Evolutionary conservation across 2,888 invertebrate genomes (phyloP).

Genomic region (Gonocerus acuteangulatus): DNA sequence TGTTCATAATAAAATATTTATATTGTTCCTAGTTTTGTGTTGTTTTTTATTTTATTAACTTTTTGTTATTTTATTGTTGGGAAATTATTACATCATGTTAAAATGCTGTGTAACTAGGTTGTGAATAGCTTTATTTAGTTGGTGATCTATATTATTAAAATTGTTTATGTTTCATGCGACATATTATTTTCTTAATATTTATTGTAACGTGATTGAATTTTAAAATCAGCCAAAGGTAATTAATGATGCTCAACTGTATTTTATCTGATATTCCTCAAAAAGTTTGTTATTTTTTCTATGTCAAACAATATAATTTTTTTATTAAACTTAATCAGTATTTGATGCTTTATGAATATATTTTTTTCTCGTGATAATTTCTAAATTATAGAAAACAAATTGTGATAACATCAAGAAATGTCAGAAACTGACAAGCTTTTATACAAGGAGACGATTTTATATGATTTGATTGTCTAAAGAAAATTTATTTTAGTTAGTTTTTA

Average conservation of each 20-base stretch:
- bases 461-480: background rate
- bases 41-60: background rate
- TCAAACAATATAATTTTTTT: background rate
- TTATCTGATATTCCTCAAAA: background rate
- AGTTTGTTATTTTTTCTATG: background rate
- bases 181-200: slow-evolving; percentile 2
- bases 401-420: background rate
- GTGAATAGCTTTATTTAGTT: slow-evolving; percentile 21
- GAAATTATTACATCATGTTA: background rate
- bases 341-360: background rate
- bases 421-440: no score
- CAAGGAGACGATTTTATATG: no score
- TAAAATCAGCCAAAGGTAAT: slow-evolving; percentile 11
- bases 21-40: no score
- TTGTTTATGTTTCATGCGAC: background rate
- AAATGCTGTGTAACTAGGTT: slow-evolving; percentile 20
- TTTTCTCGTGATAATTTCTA: background rate
- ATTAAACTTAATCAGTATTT: background rate
- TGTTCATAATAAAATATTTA: no score
- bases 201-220: background rate
- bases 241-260: slow-evolving; percentile 10
- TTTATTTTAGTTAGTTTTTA: background rate
- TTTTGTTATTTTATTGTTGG: background rate
- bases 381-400: background rate
- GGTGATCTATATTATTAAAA: background rate